phyloP scores from a whole-genome alignment of 2,888 invertebrate species.

The Melanostoma scalare region DNA sequence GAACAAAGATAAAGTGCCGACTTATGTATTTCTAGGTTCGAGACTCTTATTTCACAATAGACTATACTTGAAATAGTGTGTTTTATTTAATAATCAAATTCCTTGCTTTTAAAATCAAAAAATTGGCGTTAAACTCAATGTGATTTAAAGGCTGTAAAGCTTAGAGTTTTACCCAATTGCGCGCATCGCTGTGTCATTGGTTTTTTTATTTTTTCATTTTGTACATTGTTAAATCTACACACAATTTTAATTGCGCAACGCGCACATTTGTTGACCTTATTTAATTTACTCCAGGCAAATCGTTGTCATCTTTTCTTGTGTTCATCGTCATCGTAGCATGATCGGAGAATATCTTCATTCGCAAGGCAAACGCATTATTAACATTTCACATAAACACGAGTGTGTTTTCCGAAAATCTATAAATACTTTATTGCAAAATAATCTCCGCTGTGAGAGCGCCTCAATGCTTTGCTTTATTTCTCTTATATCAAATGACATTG shows the following conservation, averaged over 20 bases:
- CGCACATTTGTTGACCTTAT: constrained; percentile 50
- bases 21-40: too few relatives aligned
- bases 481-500: constrained; percentile 64
- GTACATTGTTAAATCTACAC: too few relatives aligned
- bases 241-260: constrained; percentile 45
- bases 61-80: too few relatives aligned
- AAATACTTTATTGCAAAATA: constrained; percentile 44
- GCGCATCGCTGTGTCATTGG: too few relatives aligned
- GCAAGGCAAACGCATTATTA: constrained; percentile 52
- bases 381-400: constrained; percentile 32
- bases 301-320: constrained; percentile 7
- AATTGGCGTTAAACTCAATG: too few relatives aligned
- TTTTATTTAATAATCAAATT: too few relatives aligned
- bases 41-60: too few relatives aligned
- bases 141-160: too few relatives aligned
- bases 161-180: too few relatives aligned
- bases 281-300: constrained; percentile 31
- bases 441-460: constrained; percentile 16
- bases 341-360: constrained; percentile 53
- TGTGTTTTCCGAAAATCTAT: constrained; percentile 44
- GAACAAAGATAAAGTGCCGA: too few relatives aligned
- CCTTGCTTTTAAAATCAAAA: too few relatives aligned
- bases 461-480: constrained; percentile 5
- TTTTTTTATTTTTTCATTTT: too few relatives aligned
- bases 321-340: background rate